These are phyloP conservation scores for Gallinago nigripennis DNA, from an alignment of 2,797 vertebrate species.

Conservation along the genomic window DNA sequence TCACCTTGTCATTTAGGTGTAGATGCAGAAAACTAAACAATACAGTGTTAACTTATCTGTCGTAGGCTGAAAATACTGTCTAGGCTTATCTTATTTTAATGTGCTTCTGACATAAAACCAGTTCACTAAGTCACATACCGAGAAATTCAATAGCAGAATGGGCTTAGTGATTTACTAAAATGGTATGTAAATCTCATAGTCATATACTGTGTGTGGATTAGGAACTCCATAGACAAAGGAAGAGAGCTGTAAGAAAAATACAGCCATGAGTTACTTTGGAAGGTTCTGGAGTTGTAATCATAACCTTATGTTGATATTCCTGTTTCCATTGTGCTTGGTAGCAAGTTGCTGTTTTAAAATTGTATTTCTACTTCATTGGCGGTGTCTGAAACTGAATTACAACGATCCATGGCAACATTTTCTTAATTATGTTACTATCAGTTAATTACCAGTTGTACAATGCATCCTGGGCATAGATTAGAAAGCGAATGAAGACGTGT, in stretches of 20 bases:
- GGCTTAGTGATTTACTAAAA: constrained; percentile 46
- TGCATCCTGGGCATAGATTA: not conserved
- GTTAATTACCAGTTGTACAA: constrained; percentile 15
- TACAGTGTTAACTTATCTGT: not conserved
- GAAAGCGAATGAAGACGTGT: not conserved
- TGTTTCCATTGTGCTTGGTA: not conserved
- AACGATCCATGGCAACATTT: not conserved
- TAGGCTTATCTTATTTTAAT: constrained; percentile 42
- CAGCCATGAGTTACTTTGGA: not conserved
- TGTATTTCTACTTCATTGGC: not conserved
- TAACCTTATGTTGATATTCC: not conserved
- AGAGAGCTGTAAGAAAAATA: constrained; percentile 2
- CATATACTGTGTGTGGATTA: not conserved
- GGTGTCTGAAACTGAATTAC: not conserved
- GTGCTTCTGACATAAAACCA: constrained; percentile 23
- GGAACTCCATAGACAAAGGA: not conserved
- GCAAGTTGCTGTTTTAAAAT: not conserved
- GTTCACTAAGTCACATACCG: not conserved
- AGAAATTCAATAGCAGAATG: constrained; percentile 49
- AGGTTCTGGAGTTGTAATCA: not conserved
- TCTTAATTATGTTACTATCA: not conserved
- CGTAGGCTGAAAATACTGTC: constrained; percentile 3
- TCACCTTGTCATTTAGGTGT: not conserved
- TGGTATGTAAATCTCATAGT: constrained; percentile 42
- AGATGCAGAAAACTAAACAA: not conserved